Evolutionary conservation across 2,113 vertebrate genomes (phyloP), one percentile per base, ranked within the genome.

Genomic region (Gadus chalcogrammus): DNA sequence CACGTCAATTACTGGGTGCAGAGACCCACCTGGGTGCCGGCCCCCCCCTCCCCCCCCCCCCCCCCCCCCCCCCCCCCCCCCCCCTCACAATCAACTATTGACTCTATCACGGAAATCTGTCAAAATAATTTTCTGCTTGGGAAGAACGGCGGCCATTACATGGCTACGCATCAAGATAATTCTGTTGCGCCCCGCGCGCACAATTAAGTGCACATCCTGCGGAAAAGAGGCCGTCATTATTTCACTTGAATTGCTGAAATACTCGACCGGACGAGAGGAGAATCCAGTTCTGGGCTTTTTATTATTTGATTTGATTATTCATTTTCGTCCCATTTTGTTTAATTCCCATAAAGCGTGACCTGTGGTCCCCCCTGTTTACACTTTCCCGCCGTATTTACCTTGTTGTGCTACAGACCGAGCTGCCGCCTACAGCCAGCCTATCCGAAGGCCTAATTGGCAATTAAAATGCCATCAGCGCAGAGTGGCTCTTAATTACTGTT

Each of bases 1-100:
- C 93, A 93, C 79, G 78, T 94, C 93, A 92, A 93, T 94, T 91
- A 94, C 87, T 79, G 82, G 79, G 86, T 81, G 71, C 82, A 87
- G 88, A 84, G 84, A 83, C 80, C 71, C 76, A 80, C 79, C 84
- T 85, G 84, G 87, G 89, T 84, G 84, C 85, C 85, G 87, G 80
- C 76, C 87, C 82, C 82, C 80, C 83, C 74, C 76, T 1, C 20
- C 78, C 82, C 84, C 84, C 87, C 20, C 78, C 82, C 84, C 87
- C 76, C 87, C 82, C 82, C 80, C 83, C 74, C 76, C 20, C 20
- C 78, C 82, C 84, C 87, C 79, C 80, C 73, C 83, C 82, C 85
- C 76, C 76, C 82, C 77, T 77, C 82, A 48, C 76, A 80, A 83
- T 82, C 78, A 88, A 85, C 85, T 87, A 85, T 82, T 84, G 89